A percentile compares a stretch with the other conserved stretches of the same genome.
phyloP scores from a whole-genome alignment of 2,888 invertebrate species.

The Helobdella robusta region DNA sequence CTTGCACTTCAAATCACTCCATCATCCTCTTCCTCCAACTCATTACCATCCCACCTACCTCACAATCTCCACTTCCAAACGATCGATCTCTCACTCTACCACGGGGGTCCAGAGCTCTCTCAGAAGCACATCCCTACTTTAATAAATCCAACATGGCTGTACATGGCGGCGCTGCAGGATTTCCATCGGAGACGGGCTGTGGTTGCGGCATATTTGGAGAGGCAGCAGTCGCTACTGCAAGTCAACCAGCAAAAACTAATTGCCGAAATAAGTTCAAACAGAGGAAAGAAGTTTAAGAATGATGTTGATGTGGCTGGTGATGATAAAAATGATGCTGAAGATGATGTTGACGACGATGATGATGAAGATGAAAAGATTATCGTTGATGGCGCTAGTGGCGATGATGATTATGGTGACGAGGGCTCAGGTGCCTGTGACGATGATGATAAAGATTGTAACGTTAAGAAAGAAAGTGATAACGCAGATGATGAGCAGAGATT shows the following conservation, averaged over 20 bases:
- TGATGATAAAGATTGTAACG: conserved; percentile 14
- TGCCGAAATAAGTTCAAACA: too few species aligned
- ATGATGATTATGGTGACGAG: conserved; percentile 17
- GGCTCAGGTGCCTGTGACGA: conserved; percentile 4
- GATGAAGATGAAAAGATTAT: conserved; percentile 15
- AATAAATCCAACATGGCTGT: conserved; percentile 12
- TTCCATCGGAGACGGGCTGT: not conserved
- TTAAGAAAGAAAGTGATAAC: conserved; percentile 12
- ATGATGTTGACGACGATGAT: not conserved
- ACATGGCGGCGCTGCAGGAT: conserved; percentile 12
- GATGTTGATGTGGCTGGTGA: conserved; percentile 5
- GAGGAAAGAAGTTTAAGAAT: too few species aligned
- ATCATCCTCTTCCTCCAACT: not conserved
- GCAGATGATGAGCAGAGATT: conserved; percentile 4
- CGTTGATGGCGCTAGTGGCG: conserved; percentile 15
- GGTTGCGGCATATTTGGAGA: too few species aligned
- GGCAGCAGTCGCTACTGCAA: too few species aligned
- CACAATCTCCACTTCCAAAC: not conserved
- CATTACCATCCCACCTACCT: not conserved
- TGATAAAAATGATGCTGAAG: conserved; percentile 12
- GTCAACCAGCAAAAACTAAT: too few species aligned
- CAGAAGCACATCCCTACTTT: not conserved
- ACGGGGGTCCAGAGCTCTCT: not conserved
- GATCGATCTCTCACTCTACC: too few species aligned
- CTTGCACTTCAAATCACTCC: too few species aligned